Evolutionary conservation across 2,888 invertebrate genomes (phyloP).

Genomic region (Diachrysia chrysitis): DNA sequence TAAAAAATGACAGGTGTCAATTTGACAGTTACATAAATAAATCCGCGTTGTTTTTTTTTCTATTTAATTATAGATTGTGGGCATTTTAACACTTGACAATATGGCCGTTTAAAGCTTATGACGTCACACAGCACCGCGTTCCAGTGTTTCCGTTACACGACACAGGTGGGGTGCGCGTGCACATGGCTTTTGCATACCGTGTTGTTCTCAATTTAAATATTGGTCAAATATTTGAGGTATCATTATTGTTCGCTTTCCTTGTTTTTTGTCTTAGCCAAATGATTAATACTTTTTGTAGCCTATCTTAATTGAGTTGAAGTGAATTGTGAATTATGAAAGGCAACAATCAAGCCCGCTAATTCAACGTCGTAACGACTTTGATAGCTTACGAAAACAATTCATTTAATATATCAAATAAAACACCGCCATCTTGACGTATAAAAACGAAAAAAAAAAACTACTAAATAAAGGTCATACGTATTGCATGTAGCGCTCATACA

Average conservation of each 20-base stretch:
- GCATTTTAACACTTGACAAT: conserved; percentile 15
- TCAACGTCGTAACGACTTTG: not conserved
- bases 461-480: conserved; percentile 56
- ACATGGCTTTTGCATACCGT: conserved; percentile 25
- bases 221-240: not conserved
- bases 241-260: not conserved
- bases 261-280: not conserved
- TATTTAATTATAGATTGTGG: not conserved
- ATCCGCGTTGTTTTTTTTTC: not conserved
- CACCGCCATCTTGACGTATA: conserved; percentile 42
- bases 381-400: conserved; percentile 29
- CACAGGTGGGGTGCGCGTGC: conserved; percentile 55
- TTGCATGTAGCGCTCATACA: conserved; percentile 43
- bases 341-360: not conserved
- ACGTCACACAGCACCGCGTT: conserved; percentile 43
- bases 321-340: not conserved
- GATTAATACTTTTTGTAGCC: not conserved
- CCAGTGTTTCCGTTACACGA: conserved; percentile 52
- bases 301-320: not conserved
- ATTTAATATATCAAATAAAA: conserved; percentile 24
- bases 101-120: conserved; percentile 28
- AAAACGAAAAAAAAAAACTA: conserved; percentile 32
- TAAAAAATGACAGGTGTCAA: not conserved
- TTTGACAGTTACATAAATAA: not conserved
- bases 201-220: conserved; percentile 13